Conservation (phyloP, 2,113 vertebrate genomes). For the Dendrocopos noguchii region DNA sequence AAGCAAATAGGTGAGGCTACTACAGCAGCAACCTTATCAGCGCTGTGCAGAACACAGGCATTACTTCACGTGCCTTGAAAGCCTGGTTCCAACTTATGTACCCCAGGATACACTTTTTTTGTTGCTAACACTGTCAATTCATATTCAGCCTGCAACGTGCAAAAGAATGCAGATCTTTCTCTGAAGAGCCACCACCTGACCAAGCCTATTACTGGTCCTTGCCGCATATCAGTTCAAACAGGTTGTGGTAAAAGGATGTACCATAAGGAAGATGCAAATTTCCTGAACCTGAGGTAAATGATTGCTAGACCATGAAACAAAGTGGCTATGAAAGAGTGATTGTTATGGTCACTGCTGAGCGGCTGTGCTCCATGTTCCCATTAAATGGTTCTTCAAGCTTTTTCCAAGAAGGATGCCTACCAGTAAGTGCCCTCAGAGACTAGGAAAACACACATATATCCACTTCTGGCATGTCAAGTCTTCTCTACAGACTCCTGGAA, state of each 20-base stretch:
- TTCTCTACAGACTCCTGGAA: not conserved
- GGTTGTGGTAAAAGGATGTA: conserved; percentile 5
- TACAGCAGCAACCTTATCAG: conserved; percentile 3
- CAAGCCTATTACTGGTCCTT: not conserved
- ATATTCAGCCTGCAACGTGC: not conserved
- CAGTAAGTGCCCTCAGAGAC: not conserved
- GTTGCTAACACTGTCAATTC: not conserved
- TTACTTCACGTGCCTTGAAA: not conserved
- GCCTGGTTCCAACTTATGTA: not conserved
- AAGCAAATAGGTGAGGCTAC: not conserved
- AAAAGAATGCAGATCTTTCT: not conserved
- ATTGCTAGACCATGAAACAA: not conserved
- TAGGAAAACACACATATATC: not conserved
- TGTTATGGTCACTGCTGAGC: not conserved
- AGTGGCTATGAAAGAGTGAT: not conserved
- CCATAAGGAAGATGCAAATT: not conserved
- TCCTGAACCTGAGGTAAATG: conserved; percentile 49
- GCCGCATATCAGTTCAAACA: not conserved
- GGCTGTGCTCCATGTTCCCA: accelerated
- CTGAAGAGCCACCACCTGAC: not conserved
- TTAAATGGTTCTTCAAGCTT: not conserved
- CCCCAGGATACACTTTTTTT: not conserved
- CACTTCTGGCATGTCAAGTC: not conserved
- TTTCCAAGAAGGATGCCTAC: not conserved
- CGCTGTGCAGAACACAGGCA: not conserved